Conservation (phyloP, 2,888 invertebrate genomes). For the Mayetiola destructor region DNA sequence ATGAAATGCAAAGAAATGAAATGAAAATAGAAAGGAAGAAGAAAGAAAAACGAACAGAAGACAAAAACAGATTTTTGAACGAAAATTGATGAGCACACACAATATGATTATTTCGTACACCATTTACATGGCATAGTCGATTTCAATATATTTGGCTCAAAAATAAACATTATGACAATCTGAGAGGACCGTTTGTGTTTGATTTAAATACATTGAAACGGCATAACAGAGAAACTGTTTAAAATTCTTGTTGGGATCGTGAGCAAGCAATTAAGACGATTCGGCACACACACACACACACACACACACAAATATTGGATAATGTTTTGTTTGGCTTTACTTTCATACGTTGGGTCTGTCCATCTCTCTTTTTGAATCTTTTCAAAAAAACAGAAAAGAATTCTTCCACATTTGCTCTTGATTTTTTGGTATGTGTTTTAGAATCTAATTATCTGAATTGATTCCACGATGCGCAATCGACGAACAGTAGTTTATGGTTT, state of each 20-base stretch:
- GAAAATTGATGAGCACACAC: neutral
- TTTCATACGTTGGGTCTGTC: too few species aligned
- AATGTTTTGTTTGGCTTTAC: too few species aligned
- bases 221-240: neutral
- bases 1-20: too few species aligned
- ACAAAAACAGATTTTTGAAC: neutral
- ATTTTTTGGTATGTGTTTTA: too few species aligned
- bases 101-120: neutral
- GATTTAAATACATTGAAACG: too few species aligned
- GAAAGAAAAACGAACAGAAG: neutral
- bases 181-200: neutral
- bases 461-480: too few species aligned
- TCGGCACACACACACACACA: neutral
- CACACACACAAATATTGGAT: too few species aligned
- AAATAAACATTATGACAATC: neutral
- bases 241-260: neutral
- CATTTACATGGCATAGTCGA: slow-evolving; percentile 2
- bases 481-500: too few species aligned
- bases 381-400: too few species aligned
- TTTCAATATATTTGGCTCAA: neutral
- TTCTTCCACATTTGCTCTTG: too few species aligned
- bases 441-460: too few species aligned
- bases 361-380: too few species aligned
- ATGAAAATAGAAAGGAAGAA: neutral
- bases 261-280: slow-evolving; percentile 3